phyloP scores from a whole-genome alignment of 2,113 vertebrate species.

The Mastomys coucha region DNA sequence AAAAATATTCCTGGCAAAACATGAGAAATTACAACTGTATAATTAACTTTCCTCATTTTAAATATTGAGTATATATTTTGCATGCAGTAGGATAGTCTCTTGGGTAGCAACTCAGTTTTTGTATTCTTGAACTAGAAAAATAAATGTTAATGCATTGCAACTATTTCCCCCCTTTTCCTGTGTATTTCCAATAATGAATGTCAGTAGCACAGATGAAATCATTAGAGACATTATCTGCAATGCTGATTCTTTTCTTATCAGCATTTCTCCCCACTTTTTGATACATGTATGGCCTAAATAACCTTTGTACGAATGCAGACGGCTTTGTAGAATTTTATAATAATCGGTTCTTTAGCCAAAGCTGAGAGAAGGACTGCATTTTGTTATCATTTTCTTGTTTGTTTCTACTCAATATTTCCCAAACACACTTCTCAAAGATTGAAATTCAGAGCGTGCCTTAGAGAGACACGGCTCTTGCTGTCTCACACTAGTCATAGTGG shows the following conservation, averaged over 20 bases:
- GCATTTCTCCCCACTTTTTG: background rate
- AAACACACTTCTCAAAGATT: background rate
- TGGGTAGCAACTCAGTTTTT: background rate
- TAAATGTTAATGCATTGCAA: constrained; percentile 12
- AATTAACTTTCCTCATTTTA: background rate
- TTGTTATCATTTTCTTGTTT: background rate
- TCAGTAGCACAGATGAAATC: background rate
- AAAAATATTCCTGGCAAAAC: background rate
- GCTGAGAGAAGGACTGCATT: background rate
- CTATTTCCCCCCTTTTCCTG: background rate
- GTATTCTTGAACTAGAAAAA: constrained; percentile 22
- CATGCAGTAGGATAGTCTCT: background rate
- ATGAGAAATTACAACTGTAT: background rate
- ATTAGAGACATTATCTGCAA: constrained; percentile 24
- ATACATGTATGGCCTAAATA: background rate
- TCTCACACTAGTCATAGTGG: background rate
- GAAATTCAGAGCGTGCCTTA: background rate
- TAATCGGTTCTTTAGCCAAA: background rate
- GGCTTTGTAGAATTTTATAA: background rate
- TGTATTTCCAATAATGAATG: constrained; percentile 23
- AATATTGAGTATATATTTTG: background rate
- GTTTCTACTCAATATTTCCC: background rate
- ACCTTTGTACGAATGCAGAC: background rate
- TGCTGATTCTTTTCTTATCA: background rate
- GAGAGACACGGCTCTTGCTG: background rate